These are phyloP conservation scores for Tiphia femorata DNA, from an alignment of 2,888 invertebrate species.

Conservation along the genomic window DNA sequence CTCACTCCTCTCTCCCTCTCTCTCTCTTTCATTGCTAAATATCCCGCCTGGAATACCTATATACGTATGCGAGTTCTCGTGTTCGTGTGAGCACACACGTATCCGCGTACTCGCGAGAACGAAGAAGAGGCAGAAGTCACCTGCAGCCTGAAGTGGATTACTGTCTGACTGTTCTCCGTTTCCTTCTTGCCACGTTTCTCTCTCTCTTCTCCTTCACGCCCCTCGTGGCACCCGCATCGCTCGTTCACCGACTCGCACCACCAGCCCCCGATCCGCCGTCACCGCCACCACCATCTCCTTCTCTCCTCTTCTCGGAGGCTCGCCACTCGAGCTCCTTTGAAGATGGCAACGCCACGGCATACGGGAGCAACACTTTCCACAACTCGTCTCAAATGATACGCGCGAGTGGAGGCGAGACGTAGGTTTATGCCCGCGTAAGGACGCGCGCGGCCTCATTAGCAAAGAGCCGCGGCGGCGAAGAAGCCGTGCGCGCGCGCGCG, in stretches of 20 bases:
- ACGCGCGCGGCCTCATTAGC: constrained; percentile 3
- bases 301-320: neutral
- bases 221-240: neutral
- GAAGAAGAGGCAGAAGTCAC: constrained; percentile 33
- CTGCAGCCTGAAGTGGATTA: constrained; percentile 49
- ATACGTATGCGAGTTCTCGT: neutral
- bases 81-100: neutral
- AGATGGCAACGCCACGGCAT: constrained; percentile 20
- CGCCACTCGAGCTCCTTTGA: constrained; percentile 36
- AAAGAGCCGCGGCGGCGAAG: no score
- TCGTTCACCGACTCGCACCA: neutral
- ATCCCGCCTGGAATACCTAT: neutral
- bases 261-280: no score
- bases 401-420: neutral
- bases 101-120: neutral
- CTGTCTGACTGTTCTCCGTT: constrained; percentile 27
- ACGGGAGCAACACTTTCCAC: constrained; percentile 29
- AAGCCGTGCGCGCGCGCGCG: no score
- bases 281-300: no score
- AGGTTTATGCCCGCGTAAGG: neutral
- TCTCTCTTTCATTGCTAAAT: neutral
- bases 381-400: constrained; percentile 7
- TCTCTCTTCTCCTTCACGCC: neutral
- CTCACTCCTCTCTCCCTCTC: no score
- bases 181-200: neutral